Conservation (phyloP, 2,888 invertebrate species). For the Agyllia agylla region DNA sequence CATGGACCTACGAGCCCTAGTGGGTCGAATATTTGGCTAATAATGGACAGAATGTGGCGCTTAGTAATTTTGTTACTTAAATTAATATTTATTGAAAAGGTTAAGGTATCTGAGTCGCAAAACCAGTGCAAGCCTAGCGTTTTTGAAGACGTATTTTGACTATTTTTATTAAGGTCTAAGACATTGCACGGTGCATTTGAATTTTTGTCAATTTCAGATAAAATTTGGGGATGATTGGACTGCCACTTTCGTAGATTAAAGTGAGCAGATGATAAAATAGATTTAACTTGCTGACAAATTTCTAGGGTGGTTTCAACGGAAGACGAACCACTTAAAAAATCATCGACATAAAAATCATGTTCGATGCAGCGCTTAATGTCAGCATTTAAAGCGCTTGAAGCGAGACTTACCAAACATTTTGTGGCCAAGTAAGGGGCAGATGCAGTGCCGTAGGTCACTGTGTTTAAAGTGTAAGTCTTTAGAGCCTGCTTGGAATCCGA, state of each 20-base stretch:
- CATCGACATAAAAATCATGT: constrained; percentile 12
- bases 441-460: no score
- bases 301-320: neutral
- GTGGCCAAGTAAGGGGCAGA: constrained; percentile 24
- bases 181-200: neutral
- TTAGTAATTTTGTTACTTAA: no score
- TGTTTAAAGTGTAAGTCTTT: constrained; percentile 22
- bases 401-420: neutral
- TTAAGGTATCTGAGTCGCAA: no score
- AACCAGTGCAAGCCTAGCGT: no score
- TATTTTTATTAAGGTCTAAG: neutral
- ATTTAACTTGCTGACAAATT: neutral
- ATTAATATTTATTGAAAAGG: no score
- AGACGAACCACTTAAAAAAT: constrained; percentile 13
- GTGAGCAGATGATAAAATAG: constrained; percentile 8
- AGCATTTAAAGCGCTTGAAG: neutral
- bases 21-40: no score
- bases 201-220: neutral
- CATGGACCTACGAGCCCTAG: no score
- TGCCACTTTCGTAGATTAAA: constrained; percentile 25
- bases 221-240: neutral
- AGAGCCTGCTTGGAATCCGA: neutral
- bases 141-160: neutral
- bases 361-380: neutral
- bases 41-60: no score